Percentiles rank a stretch among this genome's conserved stretches.
phyloP scores from a whole-genome alignment of 2,113 vertebrate species.

The Etheostoma cragini region DNA sequence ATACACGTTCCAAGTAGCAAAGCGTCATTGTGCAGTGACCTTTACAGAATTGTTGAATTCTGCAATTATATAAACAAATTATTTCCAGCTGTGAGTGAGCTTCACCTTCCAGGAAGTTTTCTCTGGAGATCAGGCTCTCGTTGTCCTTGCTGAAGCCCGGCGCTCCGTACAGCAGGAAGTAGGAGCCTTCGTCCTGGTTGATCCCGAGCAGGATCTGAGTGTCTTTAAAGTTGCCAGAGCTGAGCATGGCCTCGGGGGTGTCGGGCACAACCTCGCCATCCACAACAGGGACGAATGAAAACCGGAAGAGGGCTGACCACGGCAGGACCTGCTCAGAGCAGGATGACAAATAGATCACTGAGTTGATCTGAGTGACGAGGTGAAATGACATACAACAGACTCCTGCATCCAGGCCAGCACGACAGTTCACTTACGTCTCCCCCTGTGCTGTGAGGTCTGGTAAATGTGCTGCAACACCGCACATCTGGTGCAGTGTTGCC shows the following conservation, averaged over 20 bases:
- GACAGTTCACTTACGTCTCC: background rate
- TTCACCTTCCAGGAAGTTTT: slow-evolving; percentile 89
- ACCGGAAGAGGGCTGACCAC: slow-evolving; percentile 87
- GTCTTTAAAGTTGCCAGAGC: slow-evolving; percentile 85
- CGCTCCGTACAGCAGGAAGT: slow-evolving; percentile 91
- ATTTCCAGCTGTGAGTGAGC: background rate
- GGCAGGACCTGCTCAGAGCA: slow-evolving; percentile 72
- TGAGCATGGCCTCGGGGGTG: slow-evolving; percentile 88
- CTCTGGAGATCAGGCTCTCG: slow-evolving; percentile 91
- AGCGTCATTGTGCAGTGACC: background rate
- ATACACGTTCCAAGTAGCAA: too few relatives aligned
- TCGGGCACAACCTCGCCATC: slow-evolving; percentile 90
- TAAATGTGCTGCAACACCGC: background rate
- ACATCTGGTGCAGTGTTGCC: background rate
- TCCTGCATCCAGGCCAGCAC: background rate
- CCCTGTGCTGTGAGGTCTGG: background rate
- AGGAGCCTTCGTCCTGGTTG: slow-evolving; percentile 93
- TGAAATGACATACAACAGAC: background rate
- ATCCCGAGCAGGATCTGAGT: slow-evolving; percentile 89
- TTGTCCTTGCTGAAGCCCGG: slow-evolving; percentile 96
- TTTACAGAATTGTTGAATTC: background rate
- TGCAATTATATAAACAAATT: background rate
- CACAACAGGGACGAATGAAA: slow-evolving; percentile 92
- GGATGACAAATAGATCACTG: background rate
- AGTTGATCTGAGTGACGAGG: background rate